Percentiles rank a stretch among this genome's conserved stretches.
Evolutionary conservation across 2,113 vertebrate species (phyloP).

Genomic region (Acanthochromis polyacanthus): DNA sequence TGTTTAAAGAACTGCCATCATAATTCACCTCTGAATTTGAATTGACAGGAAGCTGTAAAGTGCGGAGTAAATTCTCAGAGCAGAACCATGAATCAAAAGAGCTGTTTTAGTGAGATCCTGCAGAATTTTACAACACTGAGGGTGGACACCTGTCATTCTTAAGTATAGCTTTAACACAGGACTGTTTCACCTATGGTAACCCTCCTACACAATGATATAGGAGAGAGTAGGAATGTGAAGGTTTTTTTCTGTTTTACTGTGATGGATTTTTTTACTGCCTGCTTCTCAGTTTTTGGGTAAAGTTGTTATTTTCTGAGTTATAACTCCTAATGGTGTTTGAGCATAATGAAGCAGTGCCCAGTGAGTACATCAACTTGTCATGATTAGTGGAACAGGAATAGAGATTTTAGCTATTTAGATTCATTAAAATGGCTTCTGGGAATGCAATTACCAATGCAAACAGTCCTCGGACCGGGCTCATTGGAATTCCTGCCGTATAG

Average conservation of each 20-base stretch:
- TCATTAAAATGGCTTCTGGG: constrained; percentile 64
- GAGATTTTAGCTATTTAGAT: constrained; percentile 58
- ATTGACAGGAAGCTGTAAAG: constrained; percentile 62
- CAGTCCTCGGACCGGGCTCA: constrained; percentile 46
- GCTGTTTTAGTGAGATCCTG: constrained; percentile 15
- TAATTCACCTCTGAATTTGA: constrained; percentile 30
- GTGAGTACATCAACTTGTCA: constrained; percentile 22
- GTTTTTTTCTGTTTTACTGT: not conserved
- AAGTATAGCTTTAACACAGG: constrained; percentile 55
- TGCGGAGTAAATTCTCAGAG: constrained; percentile 28
- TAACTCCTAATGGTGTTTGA: constrained; percentile 6
- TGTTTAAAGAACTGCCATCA: constrained; percentile 47
- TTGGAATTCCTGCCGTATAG: constrained; percentile 67
- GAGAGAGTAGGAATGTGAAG: constrained; percentile 22
- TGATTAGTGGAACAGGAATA: constrained; percentile 54
- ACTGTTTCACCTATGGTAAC: constrained; percentile 48
- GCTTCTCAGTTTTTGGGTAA: constrained; percentile 12
- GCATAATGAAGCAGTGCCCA: constrained; percentile 20
- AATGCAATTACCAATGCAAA: constrained; percentile 59
- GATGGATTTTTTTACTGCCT: not conserved
- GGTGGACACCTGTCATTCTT: constrained; percentile 70
- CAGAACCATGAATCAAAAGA: constrained; percentile 44
- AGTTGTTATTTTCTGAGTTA: constrained; percentile 24
- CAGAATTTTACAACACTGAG: constrained; percentile 41
- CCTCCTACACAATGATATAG: constrained; percentile 1